phyloP scores from a whole-genome alignment of 2,113 vertebrate species.

The Thomomys bottae region DNA sequence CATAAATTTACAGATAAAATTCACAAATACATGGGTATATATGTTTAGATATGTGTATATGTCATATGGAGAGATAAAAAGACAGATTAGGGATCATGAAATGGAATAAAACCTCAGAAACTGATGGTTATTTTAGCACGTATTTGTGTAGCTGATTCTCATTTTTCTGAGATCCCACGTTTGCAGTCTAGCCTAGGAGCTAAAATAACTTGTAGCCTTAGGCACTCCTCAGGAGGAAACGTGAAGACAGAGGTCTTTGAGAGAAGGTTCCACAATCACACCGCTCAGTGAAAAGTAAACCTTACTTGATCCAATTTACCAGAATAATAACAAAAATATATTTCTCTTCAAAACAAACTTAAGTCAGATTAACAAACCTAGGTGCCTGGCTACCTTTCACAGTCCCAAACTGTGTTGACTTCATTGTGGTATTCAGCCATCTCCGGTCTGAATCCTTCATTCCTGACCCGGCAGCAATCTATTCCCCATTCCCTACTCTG shows the following conservation, averaged over 20 bases:
- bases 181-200: neutral
- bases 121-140: neutral
- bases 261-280: no score
- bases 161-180: neutral
- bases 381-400: constrained; percentile 43
- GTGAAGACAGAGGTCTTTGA: neutral
- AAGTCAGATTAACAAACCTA: constrained; percentile 27
- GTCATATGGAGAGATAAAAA: neutral
- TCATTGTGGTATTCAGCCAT: neutral
- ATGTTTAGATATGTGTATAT: neutral
- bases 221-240: neutral
- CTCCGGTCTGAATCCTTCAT: neutral
- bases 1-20: neutral
- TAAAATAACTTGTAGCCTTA: neutral
- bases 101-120: neutral
- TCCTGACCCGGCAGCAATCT: neutral
- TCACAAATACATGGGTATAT: neutral
- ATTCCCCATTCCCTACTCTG: neutral
- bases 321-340: constrained; percentile 28
- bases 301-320: neutral
- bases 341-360: constrained; percentile 11
- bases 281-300: neutral
- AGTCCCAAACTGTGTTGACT: neutral
- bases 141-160: neutral
- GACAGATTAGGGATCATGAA: neutral